Conservation (phyloP, 2,113 vertebrate genomes). For the Hypocryptadius cinnamomeus region DNA sequence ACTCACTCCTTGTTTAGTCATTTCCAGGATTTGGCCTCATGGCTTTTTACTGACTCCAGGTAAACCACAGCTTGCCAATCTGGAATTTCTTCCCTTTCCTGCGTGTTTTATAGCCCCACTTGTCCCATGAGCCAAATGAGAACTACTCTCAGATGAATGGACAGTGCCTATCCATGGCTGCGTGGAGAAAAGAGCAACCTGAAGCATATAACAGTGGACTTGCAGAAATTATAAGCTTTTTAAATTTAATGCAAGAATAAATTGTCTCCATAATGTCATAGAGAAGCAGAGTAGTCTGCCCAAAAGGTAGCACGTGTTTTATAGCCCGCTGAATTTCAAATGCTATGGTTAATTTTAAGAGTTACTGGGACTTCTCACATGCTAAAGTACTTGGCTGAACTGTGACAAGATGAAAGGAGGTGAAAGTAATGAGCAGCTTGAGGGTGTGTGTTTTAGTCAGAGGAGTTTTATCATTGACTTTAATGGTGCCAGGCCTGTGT, state of each 20-base stretch:
- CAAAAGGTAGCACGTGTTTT: not conserved
- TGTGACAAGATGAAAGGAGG: conserved; percentile 47
- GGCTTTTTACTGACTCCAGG: not conserved
- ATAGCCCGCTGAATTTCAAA: conserved; percentile 18
- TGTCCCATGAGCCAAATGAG: not conserved
- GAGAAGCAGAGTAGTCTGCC: not conserved
- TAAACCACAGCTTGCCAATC: not conserved
- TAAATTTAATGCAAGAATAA: not conserved
- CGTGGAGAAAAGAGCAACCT: not conserved
- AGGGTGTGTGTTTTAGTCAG: conserved; percentile 35
- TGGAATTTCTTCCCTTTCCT: conserved; percentile 34
- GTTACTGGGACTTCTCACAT: conserved; percentile 24
- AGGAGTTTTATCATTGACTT: conserved; percentile 9
- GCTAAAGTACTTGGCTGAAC: conserved; percentile 22
- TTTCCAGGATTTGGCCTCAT: not conserved
- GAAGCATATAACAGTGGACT: fast-evolving
- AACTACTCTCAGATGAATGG: not conserved
- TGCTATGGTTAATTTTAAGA: conserved; percentile 26
- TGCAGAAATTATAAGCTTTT: not conserved
- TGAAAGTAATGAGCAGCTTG: conserved; percentile 44
- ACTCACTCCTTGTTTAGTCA: not conserved
- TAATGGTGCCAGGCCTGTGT: not conserved
- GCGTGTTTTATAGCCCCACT: not conserved
- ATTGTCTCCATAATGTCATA: not conserved
- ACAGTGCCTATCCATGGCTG: not conserved